Conservation (phyloP, 1,140 invertebrate species). For the Pogonomyrmex barbatus region DNA sequence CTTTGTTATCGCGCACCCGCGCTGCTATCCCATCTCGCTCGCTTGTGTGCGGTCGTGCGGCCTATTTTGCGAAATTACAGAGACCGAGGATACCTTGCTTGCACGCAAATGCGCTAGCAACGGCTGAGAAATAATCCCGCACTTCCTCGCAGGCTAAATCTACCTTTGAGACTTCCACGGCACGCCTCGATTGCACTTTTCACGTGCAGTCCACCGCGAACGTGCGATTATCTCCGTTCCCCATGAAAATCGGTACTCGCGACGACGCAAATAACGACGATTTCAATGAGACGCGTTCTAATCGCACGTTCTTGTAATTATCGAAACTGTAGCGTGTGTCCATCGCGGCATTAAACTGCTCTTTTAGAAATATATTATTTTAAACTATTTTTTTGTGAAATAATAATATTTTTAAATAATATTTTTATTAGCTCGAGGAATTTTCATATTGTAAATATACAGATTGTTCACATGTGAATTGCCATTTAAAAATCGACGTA, state of each 20-base stretch:
- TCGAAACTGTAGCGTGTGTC: neutral
- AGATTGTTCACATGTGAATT: neutral
- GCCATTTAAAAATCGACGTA: neutral
- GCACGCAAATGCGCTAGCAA: slow-evolving; percentile 45
- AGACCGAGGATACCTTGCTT: slow-evolving; percentile 32
- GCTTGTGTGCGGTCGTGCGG: slow-evolving; percentile 43
- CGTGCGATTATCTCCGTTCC: slow-evolving; percentile 27
- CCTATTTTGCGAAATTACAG: slow-evolving; percentile 70
- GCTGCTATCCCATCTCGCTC: neutral
- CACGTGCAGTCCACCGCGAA: slow-evolving; percentile 30
- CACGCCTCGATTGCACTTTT: slow-evolving; percentile 55
- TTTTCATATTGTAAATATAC: neutral
- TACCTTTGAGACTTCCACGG: slow-evolving; percentile 35
- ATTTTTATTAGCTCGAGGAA: neutral
- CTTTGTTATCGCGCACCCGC: slow-evolving; percentile 30
- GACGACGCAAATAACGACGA: slow-evolving; percentile 14
- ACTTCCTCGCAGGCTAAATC: slow-evolving; percentile 38
- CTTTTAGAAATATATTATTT: neutral
- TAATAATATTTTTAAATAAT: neutral
- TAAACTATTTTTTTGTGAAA: neutral
- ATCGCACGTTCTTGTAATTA: neutral
- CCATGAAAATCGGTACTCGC: slow-evolving; percentile 19
- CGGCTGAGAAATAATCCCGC: slow-evolving; percentile 46
- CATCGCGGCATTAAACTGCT: neutral
- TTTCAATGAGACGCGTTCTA: slow-evolving; percentile 37